Conservation (phyloP, 2,888 invertebrate species). For the Apomyelois bistriatella region DNA sequence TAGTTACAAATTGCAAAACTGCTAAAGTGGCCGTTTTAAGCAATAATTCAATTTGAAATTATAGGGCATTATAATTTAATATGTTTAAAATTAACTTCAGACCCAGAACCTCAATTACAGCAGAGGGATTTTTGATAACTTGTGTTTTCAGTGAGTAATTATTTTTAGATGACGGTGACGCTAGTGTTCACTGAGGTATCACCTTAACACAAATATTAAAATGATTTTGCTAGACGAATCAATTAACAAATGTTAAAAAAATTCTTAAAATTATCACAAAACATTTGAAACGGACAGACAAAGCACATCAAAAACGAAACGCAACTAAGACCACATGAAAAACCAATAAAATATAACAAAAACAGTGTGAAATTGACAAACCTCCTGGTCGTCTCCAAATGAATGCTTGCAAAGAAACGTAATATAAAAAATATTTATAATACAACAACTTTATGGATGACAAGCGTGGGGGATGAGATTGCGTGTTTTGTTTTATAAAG, state of each 20-base stretch:
- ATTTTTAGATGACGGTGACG: no score
- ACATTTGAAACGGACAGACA: not conserved
- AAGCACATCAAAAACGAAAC: conserved; percentile 6
- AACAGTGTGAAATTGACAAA: conserved; percentile 55
- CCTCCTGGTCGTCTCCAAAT: conserved; percentile 81
- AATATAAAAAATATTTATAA: conserved; percentile 33
- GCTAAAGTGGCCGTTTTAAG: no score
- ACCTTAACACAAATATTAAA: no score
- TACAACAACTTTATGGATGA: conserved; percentile 13
- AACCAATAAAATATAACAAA: conserved; percentile 21
- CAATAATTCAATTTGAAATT: no score
- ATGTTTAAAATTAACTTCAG: no score
- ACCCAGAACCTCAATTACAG: no score
- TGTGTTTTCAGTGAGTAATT: no score
- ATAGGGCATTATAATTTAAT: no score
- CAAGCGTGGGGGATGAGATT: conserved; percentile 5
- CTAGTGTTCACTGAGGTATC: no score
- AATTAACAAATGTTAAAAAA: not conserved
- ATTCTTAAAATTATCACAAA: not conserved
- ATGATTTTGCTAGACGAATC: no score
- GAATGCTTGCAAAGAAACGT: conserved; percentile 76
- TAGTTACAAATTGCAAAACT: no score
- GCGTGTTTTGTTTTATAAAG: not conserved
- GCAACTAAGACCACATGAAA: not conserved
- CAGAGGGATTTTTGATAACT: no score